Percentiles rank a stretch among this genome's conserved stretches.
Evolutionary conservation across 2,888 invertebrate species (phyloP).

Genomic region (Synergus japonicus): DNA sequence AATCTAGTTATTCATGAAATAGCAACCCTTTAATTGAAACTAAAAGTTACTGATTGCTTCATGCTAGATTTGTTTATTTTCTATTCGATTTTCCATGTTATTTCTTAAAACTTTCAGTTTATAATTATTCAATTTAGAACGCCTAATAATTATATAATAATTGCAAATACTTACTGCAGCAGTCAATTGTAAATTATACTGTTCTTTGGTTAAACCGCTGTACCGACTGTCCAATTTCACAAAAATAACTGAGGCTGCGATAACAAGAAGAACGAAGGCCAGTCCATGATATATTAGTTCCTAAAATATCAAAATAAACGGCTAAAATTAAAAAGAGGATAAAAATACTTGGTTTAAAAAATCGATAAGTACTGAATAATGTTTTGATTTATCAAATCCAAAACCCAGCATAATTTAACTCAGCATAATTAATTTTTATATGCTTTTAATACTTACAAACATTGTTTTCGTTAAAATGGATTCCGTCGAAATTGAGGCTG

Average conservation of each 20-base stretch:
- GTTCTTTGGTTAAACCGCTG: slow-evolving; percentile 58
- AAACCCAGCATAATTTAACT: not conserved
- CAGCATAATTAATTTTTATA: too few relatives aligned
- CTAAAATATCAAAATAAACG: slow-evolving; percentile 78
- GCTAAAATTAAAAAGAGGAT: not conserved
- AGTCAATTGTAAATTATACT: slow-evolving; percentile 84
- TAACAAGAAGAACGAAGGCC: slow-evolving; percentile 85
- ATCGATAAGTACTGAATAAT: not conserved
- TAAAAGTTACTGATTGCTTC: too few relatives aligned
- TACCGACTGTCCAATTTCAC: slow-evolving; percentile 77
- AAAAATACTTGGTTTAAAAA: too few relatives aligned
- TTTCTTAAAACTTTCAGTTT: not conserved
- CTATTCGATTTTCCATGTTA: not conserved
- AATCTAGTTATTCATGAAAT: too few relatives aligned
- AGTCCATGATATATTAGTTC: slow-evolving; percentile 90
- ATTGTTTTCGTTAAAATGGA: slow-evolving; percentile 90
- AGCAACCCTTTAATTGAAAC: too few relatives aligned
- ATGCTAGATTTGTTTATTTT: too few relatives aligned
- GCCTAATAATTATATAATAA: not conserved
- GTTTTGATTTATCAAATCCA: not conserved
- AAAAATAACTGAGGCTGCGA: slow-evolving; percentile 84
- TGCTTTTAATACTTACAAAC: slow-evolving; percentile 81
- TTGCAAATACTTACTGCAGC: slow-evolving; percentile 83
- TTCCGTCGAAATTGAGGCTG: slow-evolving; percentile 90
- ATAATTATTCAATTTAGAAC: not conserved